Evolutionary conservation across 2,113 vertebrate species (phyloP), one percentile per base, ranked within the genome.

Genomic region (Lampris megalopsis): DNA sequence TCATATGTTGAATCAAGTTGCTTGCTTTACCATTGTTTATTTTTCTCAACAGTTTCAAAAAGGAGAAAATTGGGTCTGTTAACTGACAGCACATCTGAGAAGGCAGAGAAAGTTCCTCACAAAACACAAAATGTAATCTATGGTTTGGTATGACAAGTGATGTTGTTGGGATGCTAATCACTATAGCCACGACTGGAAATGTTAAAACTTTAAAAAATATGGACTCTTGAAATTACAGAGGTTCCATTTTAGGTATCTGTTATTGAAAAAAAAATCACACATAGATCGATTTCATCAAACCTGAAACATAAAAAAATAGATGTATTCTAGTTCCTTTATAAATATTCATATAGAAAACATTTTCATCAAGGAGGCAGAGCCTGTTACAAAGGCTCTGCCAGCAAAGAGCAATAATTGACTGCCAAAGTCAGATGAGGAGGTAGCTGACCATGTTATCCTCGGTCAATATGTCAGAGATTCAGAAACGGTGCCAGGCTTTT

Each of bases 381-480:
- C 81, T 10, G 78, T 88, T 11, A 43, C 65, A 5, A 84, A 73
- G 7, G 63, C 61, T 1, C 36, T 64, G n/a, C 60, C 77, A 4
- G 79, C 68, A 50, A 88, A 84, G 38, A 75, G 13, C 24, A 65
- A 69, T 57, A 67, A 57, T 79, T 87, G 66, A 7, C 52, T 81
- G 79, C 83, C 62, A 37, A 93, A 93, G 56, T 93, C 94, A 58
- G 94, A 94, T 68, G 92, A 94, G 0, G 95, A 95, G 36, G 91
- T 89, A 1, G 92, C 85, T 1, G 92, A 93, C 36, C 92, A 92
- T 3, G 92, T 92, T 68, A 93, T 93, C 81, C 95, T 95, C 10
- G 95, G 95, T 82, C 94, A 86, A 2, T 94, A 91, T 24, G 89
- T 83, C 0, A 86, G 81, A 86, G 94, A 95, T 11, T 95, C 94